Evolutionary conservation across 2,797 vertebrate genomes (phyloP), one percentile per base, ranked within the genome.

Genomic region (Clarias laeviceps): DNA sequence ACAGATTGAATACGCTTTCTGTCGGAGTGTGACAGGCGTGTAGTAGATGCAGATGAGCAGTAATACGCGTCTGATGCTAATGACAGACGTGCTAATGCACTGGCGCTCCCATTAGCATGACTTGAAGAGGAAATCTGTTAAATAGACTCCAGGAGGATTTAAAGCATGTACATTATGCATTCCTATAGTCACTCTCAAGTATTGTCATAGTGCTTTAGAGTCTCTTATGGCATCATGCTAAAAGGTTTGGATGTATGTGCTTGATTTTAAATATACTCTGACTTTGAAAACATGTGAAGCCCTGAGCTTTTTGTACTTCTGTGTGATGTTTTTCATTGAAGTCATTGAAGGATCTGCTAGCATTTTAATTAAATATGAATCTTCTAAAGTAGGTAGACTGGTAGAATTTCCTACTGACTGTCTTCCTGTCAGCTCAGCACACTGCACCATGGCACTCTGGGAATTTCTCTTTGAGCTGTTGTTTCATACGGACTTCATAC

Each of bases 281-380:
- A 62, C 11, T 24, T 22, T 22, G 24, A 56, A 56, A 59, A 29
- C 20, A 6, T 45, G 34, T 37, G 68, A 66, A 83, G 68, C 61
- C 54, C 27, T 59, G 56, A 61, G 76, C 32, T 22, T 12, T 62
- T 62, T 73, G 5, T 82, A 61, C 80, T 59, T 37, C 27, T 1
- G 12, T 17, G 61, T 87, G 77, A 87, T 86, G 84, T 74, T 64
- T 80, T 64, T 27, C 34, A 80, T 83, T 34, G 34, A 29, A 37
- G 73, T 50, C 29, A 34, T 45, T 69, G n/a, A 70, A 54, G 57
- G 32, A 37, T 79, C 14, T 79, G 57, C 57, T 6, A n/a, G 73
- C 64, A 68, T 62, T 79, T 78, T 73, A 61, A 87, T 89, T 87
- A 89, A 87, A 87, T 80, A 87, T 86, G 78, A 83, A 82, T 85